These are phyloP conservation scores for Plectrocnemia conspersa DNA, from an alignment of 1,140 invertebrate genomes.

Conservation along the genomic window DNA sequence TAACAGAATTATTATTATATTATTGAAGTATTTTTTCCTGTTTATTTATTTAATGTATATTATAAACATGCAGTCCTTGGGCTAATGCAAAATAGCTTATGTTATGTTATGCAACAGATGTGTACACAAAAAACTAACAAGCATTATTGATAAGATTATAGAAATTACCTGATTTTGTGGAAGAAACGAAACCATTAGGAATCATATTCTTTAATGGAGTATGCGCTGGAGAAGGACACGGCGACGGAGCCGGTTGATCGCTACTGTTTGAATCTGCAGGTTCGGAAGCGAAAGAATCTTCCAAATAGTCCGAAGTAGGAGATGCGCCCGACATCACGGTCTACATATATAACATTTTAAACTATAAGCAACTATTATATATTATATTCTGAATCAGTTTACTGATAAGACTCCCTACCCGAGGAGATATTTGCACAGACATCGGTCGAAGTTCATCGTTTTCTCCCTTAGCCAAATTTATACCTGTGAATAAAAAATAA, in stretches of 20 bases:
- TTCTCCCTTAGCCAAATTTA: constrained; percentile 51
- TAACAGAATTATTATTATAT: no score
- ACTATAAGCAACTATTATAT: neutral
- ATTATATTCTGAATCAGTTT: neutral
- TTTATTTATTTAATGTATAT: no score
- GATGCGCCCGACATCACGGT: constrained; percentile 33
- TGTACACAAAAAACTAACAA: no score
- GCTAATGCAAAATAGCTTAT: no score
- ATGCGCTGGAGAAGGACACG: constrained; percentile 34
- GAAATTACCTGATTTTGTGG: neutral
- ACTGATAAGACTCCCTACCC: constrained; percentile 12
- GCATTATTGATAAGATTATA: neutral
- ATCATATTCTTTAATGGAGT: neutral
- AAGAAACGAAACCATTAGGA: neutral
- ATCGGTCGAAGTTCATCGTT: constrained; percentile 40
- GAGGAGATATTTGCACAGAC: constrained; percentile 31
- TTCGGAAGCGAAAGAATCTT: constrained; percentile 43
- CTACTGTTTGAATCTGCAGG: constrained; percentile 46
- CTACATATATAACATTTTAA: neutral
- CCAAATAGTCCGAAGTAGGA: constrained; percentile 44
- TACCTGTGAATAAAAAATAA: constrained; percentile 44
- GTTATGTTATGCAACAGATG: no score
- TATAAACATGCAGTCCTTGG: no score
- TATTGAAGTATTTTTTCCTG: no score
- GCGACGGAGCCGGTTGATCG: constrained; percentile 42